Base-by-base conservation (phyloP, 2,797 vertebrate species). In the Hydrolagus colliei region DNA sequence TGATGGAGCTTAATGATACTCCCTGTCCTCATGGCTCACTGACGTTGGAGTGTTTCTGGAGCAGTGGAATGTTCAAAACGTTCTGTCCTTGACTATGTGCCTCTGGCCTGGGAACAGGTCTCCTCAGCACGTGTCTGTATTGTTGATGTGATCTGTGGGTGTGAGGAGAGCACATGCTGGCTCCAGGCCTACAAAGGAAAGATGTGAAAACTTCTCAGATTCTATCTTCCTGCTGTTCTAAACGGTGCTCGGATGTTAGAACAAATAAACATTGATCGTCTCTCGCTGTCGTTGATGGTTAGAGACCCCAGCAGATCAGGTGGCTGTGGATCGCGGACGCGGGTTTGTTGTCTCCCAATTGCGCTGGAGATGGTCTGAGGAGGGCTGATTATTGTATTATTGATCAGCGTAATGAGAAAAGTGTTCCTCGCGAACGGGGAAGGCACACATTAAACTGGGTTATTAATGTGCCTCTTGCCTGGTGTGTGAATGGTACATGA, bases 151-250 rank as follows among this genome's bases (percentile, higher is more conserved):
- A 52, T 52, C 41, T 4, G 0, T 71, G 16, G 16, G 68, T 71
- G 65, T 68, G 16, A 5, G 35, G 65, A 18, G 16, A 20, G 22
- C 62, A 10, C 74, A 76, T 16, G 20, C 71, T 84, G 16, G 22
- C 27, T 82, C 62, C 62, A 32, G 27, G 27, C 71, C 27, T 10
- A 68, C 20, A 67, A 71, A 9, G 16, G 41, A 35, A 6, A 84
- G 27, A n/a, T 77, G 52, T 77, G 75, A 61, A 61, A 77, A 9
- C 63, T 41, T 84, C 35, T 84, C 65, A 11, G 79, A 84, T 84
- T 52, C 65, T 68, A 20, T 71, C 32, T 71, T 10, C 27, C 65
- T 32, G 9, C 18, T 84, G 79, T 68, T 41, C 14, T 68, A 84
- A 4, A 84, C 32, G 32, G 2, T 67, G 16, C 71, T 71, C 71